phyloP scores from a whole-genome alignment of 2,113 vertebrate species.

The Meleagris gallopavo region DNA sequence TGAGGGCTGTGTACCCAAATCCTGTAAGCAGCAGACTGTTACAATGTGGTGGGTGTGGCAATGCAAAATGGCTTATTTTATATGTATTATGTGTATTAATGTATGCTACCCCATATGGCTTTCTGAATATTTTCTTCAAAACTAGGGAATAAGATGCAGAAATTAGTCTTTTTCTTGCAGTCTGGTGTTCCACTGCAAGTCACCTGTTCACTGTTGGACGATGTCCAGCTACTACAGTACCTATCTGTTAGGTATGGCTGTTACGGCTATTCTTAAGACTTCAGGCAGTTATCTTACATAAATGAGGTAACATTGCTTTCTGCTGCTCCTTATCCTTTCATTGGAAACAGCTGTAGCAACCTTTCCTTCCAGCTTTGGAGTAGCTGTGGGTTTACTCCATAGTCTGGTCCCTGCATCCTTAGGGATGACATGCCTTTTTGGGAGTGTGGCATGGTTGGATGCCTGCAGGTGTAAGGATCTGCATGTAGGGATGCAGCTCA shows the following conservation, averaged over 20 bases:
- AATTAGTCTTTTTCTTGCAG: background rate
- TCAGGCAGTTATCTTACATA: background rate
- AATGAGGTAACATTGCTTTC: background rate
- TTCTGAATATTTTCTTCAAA: background rate
- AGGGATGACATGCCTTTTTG: background rate
- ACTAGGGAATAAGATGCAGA: background rate
- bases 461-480: rapidly evolving
- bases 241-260: background rate
- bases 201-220: background rate
- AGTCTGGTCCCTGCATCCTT: background rate
- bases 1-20: rapidly evolving
- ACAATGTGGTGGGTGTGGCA: background rate
- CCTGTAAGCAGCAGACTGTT: background rate
- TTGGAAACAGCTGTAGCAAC: background rate
- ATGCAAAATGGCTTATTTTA: background rate
- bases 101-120: background rate
- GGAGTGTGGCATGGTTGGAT: background rate
- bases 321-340: background rate
- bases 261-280: background rate
- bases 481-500: background rate
- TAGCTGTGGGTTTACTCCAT: background rate
- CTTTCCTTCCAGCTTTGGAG: background rate
- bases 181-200: background rate
- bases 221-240: too few relatives aligned
- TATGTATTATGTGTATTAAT: background rate